Conservation (phyloP, 2,797 vertebrate genomes). For the Rhodeus uyekii region DNA sequence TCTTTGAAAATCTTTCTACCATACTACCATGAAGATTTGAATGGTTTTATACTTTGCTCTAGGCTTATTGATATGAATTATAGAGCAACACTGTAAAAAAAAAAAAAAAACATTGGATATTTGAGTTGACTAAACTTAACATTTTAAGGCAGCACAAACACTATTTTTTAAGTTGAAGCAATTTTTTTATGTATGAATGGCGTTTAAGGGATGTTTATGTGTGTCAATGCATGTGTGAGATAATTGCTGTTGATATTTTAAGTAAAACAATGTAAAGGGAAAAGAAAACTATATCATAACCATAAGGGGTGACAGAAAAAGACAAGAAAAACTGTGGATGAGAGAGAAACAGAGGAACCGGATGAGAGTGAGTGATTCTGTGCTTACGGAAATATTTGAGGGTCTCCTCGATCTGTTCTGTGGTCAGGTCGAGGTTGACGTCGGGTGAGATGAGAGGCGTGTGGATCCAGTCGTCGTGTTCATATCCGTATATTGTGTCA, state of each 20-base stretch:
- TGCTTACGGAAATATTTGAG: constrained; percentile 98
- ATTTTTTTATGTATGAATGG: background rate
- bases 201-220: background rate
- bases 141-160: background rate
- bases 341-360: background rate
- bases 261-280: background rate
- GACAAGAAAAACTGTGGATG: background rate
- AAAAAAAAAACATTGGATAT: background rate
- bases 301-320: background rate
- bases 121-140: background rate
- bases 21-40: background rate
- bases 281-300: background rate
- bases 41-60: background rate
- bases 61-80: background rate
- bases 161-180: background rate
- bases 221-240: background rate
- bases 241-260: background rate
- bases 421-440: constrained; percentile 87
- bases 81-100: background rate
- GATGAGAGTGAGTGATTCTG: background rate
- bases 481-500: constrained; percentile 96
- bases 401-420: constrained; percentile 97
- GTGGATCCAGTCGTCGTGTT: constrained; percentile 98
- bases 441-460: constrained; percentile 92
- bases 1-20: background rate